Evolutionary conservation across 2,797 vertebrate species (phyloP).

Genomic region (Octomys mimax): DNA sequence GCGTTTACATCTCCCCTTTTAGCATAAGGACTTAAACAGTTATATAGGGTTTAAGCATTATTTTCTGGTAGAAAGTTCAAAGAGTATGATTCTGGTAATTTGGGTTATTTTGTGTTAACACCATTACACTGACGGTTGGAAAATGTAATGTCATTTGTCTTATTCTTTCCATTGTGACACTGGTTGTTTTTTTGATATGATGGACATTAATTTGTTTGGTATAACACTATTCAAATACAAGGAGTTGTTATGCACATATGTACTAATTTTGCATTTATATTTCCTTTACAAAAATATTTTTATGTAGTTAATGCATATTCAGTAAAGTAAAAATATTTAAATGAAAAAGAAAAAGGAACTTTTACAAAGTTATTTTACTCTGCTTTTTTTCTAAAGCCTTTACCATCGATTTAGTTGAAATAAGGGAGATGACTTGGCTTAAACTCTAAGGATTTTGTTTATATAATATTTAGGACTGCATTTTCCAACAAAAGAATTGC

Average conservation of each 20-base stretch:
- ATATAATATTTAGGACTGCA: background rate
- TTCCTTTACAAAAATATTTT: constrained; percentile 41
- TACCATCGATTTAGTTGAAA: background rate
- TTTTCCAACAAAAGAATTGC: background rate
- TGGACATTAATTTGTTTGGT: background rate
- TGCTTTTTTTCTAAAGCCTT: background rate
- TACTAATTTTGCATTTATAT: constrained; percentile 53
- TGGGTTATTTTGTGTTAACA: background rate
- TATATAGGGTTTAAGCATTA: background rate
- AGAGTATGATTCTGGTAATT: background rate
- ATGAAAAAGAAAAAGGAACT: background rate
- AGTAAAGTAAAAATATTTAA: constrained; percentile 55
- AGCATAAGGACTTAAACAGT: background rate
- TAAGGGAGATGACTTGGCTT: background rate
- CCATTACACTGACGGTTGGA: background rate
- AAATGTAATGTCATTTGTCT: constrained; percentile 1
- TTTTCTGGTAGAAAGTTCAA: background rate
- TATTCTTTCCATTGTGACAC: background rate
- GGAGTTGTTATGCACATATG: background rate
- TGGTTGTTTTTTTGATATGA: background rate
- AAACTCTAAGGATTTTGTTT: background rate
- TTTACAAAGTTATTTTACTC: background rate
- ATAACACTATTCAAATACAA: constrained; percentile 20
- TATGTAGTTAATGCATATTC: constrained; percentile 4
- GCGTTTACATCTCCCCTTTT: fast-evolving